Evolutionary conservation across 64 coral and sea anemone species (phyloP), one percentile per base, ranked within the genome.

Genomic region (Pachyseris speciosa): DNA sequence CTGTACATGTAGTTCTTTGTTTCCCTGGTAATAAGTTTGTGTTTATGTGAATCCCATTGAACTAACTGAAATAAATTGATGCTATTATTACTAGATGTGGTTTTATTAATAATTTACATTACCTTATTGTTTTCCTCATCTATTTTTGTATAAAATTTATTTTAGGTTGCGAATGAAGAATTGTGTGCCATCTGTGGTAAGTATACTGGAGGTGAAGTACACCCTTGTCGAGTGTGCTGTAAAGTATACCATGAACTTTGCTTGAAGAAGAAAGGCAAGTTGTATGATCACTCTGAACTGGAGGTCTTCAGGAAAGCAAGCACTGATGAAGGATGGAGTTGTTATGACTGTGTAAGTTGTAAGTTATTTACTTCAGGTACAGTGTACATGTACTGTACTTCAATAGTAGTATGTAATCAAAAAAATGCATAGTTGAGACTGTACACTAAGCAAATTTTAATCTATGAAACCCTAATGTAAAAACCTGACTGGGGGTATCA

Each of bases 271-370:
- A 87, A 83, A 28, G 89, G 96, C 32, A 92, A 92, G 55, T 22
- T 98, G 17, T 75, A 94, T 74, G 96, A 77, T 20, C 37, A 26
- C 7, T 47, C 30, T 19, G 93, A 94, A 25, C 20, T 85, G 37
- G 85, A 92, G 10, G 84, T 88, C 44, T 98, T 98, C 43, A 71
- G 61, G 55, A 86, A 83, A 47, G 96, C 96, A 64, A 79, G 69
- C 55, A 78, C 42, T 9, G 86, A 79, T 28, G 79, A 5, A 30
- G 96, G 96, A 37, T 98, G 96, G 96, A 98, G 96, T 65, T 98
- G 96, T 36, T 78, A 89, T 84, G 78, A 98, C 15, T 98, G 96
- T 77, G 96, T 98, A 83, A 88, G 96, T 91, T 2, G n/a, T n/a
- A n/a, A n/a, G n/a, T n/a, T n/a, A n/a, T n/a, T n/a, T n/a, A n/a